Conservation (phyloP, 2,888 invertebrate genomes). For the Tipula confusa region DNA sequence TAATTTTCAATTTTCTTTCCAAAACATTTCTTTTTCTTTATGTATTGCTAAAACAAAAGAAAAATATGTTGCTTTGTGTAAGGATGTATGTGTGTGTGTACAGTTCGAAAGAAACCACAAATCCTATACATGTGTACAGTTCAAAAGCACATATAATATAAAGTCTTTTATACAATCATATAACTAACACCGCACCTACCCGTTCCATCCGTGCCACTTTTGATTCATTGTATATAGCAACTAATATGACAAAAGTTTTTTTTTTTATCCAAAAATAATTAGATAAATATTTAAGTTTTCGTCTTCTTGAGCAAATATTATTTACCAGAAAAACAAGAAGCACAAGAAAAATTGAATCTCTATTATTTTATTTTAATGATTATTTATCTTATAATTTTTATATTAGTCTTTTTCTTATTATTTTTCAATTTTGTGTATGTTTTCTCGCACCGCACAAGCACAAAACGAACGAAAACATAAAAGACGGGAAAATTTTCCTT, state of each 20-base stretch:
- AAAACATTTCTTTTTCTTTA: neutral
- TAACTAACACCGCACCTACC: neutral
- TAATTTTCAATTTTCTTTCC: neutral
- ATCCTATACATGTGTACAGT: neutral
- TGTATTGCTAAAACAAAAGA: neutral
- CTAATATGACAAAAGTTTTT: neutral
- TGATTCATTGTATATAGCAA: neutral
- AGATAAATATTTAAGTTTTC: conserved; percentile 25
- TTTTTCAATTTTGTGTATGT: neutral
- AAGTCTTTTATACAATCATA: neutral
- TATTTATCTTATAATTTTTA: neutral
- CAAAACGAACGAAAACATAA: no score
- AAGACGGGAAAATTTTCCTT: neutral
- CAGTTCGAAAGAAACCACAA: neutral
- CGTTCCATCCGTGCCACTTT: neutral
- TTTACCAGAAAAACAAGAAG: neutral
- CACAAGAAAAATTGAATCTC: conserved; percentile 1
- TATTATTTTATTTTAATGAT: conserved; percentile 20
- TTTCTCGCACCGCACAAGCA: neutral
- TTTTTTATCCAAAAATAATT: neutral
- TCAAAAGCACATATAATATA: neutral
- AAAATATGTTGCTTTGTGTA: neutral
- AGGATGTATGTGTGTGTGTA: neutral
- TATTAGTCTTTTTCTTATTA: neutral
- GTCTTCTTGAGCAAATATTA: neutral